phyloP scores from a whole-genome alignment of 2,113 vertebrate species.

The Engystomops pustulosus region DNA sequence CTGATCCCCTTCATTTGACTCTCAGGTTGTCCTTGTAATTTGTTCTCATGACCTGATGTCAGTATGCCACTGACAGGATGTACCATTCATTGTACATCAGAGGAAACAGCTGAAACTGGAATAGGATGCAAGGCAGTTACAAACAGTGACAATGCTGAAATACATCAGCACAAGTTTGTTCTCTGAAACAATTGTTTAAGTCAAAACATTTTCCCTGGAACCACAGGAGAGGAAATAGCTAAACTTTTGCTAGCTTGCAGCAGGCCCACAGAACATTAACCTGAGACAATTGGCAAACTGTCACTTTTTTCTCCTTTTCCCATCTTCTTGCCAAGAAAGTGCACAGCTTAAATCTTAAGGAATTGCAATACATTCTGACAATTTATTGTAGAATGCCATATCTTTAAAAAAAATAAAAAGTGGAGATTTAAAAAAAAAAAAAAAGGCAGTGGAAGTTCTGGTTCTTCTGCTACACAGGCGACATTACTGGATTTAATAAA shows the following conservation, averaged over 20 bases:
- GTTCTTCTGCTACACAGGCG: no score
- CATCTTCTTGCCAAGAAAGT: conserved; percentile 8
- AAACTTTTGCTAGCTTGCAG: conserved; percentile 47
- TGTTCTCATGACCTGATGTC: conserved; percentile 53
- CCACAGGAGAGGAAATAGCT: conserved; percentile 44
- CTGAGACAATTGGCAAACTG: conserved; percentile 25
- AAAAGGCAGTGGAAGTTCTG: neutral
- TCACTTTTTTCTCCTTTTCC: conserved; percentile 13
- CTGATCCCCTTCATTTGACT: neutral
- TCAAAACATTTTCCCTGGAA: conserved; percentile 45
- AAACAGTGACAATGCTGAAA: conserved; percentile 52
- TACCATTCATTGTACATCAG: conserved; percentile 35
- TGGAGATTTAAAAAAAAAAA: neutral
- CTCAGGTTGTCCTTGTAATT: conserved; percentile 35
- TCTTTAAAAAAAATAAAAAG: no score
- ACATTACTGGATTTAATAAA: no score
- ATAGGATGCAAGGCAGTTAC: conserved; percentile 47
- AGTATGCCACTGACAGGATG: conserved; percentile 52
- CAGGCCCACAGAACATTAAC: conserved; percentile 35
- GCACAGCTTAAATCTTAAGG: neutral
- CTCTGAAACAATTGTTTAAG: conserved; percentile 57
- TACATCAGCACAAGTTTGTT: conserved; percentile 42
- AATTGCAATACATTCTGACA: neutral
- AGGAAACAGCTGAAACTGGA: conserved; percentile 57
- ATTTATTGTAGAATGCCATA: neutral